These are phyloP conservation scores for Monochamus saltuarius DNA, from an alignment of 1,140 invertebrate species.

Conservation along the genomic window DNA sequence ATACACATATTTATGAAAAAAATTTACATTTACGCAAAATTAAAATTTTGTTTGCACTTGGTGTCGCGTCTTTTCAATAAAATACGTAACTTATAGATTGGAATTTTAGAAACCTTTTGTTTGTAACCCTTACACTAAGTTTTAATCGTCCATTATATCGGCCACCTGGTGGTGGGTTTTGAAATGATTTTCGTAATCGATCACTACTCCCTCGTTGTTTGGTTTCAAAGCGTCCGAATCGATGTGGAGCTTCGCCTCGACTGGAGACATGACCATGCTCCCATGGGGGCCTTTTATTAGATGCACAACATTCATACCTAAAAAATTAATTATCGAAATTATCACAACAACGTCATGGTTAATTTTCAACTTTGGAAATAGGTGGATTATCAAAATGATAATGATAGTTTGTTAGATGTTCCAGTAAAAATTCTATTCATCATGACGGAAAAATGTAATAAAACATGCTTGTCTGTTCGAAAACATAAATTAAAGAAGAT, in stretches of 20 bases:
- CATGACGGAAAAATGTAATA: too few relatives aligned
- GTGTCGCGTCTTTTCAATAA: too few relatives aligned
- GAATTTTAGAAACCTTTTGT: too few relatives aligned
- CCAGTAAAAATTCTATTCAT: too few relatives aligned
- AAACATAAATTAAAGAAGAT: too few relatives aligned
- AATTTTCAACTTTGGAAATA: too few relatives aligned
- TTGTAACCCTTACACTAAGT: too few relatives aligned
- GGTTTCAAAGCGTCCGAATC: conserved; percentile 46
- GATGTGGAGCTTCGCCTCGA: conserved; percentile 46
- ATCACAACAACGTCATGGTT: too few relatives aligned
- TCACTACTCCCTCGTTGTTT: conserved; percentile 48
- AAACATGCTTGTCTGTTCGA: too few relatives aligned
- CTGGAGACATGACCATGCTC: conserved; percentile 45
- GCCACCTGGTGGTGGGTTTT: conserved; percentile 9
- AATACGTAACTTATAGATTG: too few relatives aligned
- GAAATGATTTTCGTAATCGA: conserved; percentile 45
- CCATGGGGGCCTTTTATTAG: conserved; percentile 48
- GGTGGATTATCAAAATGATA: too few relatives aligned
- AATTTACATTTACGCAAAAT: not conserved
- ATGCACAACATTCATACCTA: conserved; percentile 41
- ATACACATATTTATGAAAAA: not conserved
- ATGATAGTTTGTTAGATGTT: too few relatives aligned
- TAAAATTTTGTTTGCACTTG: not conserved
- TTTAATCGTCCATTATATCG: conserved; percentile 15
- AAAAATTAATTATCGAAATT: not conserved